Evolutionary conservation across 1,140 invertebrate genomes (phyloP).

Genomic region (Palaemon carinicauda): DNA sequence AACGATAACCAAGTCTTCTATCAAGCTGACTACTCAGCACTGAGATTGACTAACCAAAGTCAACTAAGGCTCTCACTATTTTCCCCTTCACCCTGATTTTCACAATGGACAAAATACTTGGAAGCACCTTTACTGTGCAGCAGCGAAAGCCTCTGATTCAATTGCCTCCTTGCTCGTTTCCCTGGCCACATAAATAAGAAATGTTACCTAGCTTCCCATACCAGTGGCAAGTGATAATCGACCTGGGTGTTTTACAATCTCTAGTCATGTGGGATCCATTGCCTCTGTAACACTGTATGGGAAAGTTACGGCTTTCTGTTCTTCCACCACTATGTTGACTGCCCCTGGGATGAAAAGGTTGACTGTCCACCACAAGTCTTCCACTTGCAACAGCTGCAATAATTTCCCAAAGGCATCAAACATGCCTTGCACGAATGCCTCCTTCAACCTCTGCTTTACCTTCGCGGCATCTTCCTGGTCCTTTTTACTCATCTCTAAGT

Average conservation of each 20-base stretch:
- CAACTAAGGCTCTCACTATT: background rate
- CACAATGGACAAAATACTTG: background rate
- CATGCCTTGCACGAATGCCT: no score
- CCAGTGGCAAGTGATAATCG: background rate
- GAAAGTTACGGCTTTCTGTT: background rate
- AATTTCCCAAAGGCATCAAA: no score
- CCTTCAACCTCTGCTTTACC: no score
- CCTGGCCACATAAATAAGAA: background rate
- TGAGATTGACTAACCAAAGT: background rate
- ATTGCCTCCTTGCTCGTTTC: background rate
- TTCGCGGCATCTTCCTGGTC: no score
- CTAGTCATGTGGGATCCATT: constrained; percentile 1
- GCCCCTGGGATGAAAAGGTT: background rate
- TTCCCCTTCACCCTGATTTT: background rate
- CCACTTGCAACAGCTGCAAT: constrained; percentile 17
- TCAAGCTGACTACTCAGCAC: background rate
- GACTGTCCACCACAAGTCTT: no score
- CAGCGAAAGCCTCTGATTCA: background rate
- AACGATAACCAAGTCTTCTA: background rate
- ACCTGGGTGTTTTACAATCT: background rate
- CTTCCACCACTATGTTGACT: background rate
- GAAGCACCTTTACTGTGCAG: background rate
- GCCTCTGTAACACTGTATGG: background rate
- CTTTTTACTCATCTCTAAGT: no score
- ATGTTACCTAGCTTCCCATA: constrained; percentile 17